A percentile compares a stretch with the other conserved stretches of the same genome.
These are phyloP conservation scores for Lasiommata megera DNA, from an alignment of 2,888 invertebrate genomes.

Conservation along the genomic window DNA sequence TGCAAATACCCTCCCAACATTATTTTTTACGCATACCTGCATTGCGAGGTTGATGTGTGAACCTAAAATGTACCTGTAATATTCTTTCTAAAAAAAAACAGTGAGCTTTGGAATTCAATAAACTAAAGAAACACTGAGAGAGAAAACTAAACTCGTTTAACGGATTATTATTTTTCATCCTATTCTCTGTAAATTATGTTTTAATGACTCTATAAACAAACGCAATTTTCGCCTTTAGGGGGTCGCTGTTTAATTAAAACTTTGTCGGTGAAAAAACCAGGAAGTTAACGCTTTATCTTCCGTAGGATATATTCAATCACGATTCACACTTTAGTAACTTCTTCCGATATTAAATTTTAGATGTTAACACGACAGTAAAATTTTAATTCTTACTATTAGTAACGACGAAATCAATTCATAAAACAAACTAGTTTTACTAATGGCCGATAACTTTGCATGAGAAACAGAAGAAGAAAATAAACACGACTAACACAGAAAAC, in stretches of 20 bases:
- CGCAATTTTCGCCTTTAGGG: constrained; percentile 30
- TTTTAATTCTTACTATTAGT: no score
- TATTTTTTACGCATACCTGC: no score
- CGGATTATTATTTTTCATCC: constrained; percentile 21
- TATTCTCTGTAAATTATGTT: constrained; percentile 25
- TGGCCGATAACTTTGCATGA: no score
- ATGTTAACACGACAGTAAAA: neutral
- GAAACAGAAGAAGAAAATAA: no score
- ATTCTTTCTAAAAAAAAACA: no score
- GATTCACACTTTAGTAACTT: constrained; percentile 28
- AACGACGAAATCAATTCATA: no score
- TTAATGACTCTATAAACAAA: constrained; percentile 32
- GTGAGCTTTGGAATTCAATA: no score
- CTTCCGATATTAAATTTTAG: constrained; percentile 8
- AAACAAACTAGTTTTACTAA: no score
- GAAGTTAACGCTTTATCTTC: constrained; percentile 27
- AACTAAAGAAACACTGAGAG: neutral
- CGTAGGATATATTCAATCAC: constrained; percentile 29
- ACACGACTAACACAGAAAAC: no score
- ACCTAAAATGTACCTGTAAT: no score
- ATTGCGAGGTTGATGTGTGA: no score
- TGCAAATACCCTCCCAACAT: no score
- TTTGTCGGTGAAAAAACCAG: constrained; percentile 29
- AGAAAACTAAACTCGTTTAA: constrained; percentile 14
- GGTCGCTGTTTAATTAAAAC: constrained; percentile 31